phyloP scores from a whole-genome alignment of 2,797 vertebrate species.

The Molossus alvarezi region DNA sequence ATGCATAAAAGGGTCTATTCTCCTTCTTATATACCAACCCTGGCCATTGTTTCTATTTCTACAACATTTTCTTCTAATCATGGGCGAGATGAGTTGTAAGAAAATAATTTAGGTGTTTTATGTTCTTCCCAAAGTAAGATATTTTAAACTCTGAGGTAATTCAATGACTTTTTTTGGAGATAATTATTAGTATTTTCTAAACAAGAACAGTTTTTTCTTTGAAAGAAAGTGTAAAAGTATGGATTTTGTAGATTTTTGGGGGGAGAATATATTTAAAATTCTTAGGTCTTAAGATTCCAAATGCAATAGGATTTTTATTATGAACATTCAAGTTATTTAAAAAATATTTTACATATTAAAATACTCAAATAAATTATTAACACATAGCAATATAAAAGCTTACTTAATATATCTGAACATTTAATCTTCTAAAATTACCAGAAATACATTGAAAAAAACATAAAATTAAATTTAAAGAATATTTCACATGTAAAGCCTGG shows the following conservation, averaged over 20 bases:
- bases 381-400: conserved; percentile 4
- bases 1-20: conserved; percentile 64
- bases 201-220: conserved; percentile 44
- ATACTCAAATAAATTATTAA: conserved; percentile 13
- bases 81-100: background rate
- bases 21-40: conserved; percentile 18
- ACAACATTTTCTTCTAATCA: conserved; percentile 63
- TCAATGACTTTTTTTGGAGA: conserved; percentile 24
- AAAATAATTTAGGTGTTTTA: conserved; percentile 60
- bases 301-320: conserved; percentile 22
- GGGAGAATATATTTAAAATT: background rate
- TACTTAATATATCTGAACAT: conserved; percentile 48
- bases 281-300: background rate
- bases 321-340: conserved; percentile 5
- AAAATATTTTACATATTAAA: conserved; percentile 69
- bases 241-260: background rate
- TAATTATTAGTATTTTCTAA: conserved; percentile 18
- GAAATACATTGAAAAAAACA: conserved; percentile 22
- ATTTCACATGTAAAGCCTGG: conserved; percentile 26
- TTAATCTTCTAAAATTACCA: conserved; percentile 47
- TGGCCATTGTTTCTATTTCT: conserved; percentile 54
- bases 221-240: conserved; percentile 33
- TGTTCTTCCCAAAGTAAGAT: background rate
- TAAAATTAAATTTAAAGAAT: background rate
- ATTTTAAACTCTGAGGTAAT: conserved; percentile 42